Evolutionary conservation across 2,797 vertebrate species (phyloP), one percentile per base, ranked within the genome.

Genomic region (Discoglossus pictus): DNA sequence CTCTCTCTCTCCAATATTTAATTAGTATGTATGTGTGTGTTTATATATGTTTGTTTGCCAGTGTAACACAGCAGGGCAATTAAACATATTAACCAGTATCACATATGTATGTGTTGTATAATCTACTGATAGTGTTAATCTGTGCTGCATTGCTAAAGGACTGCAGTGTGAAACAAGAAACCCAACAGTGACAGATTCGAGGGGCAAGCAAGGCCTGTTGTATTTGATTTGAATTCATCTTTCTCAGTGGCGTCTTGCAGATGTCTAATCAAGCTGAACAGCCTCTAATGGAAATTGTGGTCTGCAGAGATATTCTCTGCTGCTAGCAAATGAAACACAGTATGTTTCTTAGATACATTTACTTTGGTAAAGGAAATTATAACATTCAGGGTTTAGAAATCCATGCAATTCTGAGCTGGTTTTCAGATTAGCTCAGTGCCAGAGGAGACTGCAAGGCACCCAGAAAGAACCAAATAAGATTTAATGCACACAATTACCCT

Each of bases 251-350:
- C 13, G 18, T 54, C 51, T 50, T 55, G 67, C 67, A 40, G 59
- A 50, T 62, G 67, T 47, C 55, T 59, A 62, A 62, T 69, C 50
- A 69, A 55, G 59, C 58, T 40, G 58, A 69, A 62, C 67, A 47
- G 40, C 24, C 27, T 62, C 16, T 69, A 55, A 69, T 69, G 50
- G 59, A 62, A 62, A 55, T 69, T 56, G 50, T 35, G 39, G 39
- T 68, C 38, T 61, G 38, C 7, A 23, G 15, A 59, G 65, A 40
- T 59, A 24, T 38, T 48, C 15, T 47, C 8, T 53, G 58, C 21
- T 43, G 38, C 47, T 17, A 34, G n/a, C 25, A 52, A 60, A 67
- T 21, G 36, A 34, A 65, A 50, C 27, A 35, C 55, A 38, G n/a
- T 17, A 34, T 68, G 39, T n/a, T 27, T 44, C 25, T 61, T 40